Conservation (phyloP, 2,113 vertebrate species). For the Apteryx owenii region DNA sequence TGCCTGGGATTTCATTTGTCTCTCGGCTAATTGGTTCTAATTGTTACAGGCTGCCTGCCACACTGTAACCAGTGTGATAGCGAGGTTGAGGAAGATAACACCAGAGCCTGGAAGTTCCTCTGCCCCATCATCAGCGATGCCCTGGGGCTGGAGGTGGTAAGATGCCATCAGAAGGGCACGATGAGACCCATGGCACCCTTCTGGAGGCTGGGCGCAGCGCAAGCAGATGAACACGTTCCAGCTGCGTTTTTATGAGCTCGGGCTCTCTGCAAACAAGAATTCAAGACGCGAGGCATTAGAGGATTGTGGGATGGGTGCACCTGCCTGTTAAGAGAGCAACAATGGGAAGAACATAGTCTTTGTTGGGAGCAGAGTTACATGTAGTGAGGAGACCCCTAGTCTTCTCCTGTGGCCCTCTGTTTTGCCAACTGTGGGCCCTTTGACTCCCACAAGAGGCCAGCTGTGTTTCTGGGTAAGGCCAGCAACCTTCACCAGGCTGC, state of each 20-base stretch:
- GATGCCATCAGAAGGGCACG: rapidly evolving
- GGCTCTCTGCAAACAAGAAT: background rate
- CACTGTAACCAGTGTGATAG: rapidly evolving
- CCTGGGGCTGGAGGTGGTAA: rapidly evolving
- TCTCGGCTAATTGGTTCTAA: background rate
- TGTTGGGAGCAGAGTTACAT: too few relatives aligned
- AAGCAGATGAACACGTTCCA: rapidly evolving
- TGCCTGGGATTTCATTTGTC: background rate
- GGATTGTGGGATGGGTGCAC: too few relatives aligned
- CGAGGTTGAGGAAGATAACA: background rate
- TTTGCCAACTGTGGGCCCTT: rapidly evolving
- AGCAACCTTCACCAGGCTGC: background rate
- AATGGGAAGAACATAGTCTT: too few relatives aligned
- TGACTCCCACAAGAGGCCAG: background rate
- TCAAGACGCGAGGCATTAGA: too few relatives aligned
- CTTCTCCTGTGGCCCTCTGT: background rate
- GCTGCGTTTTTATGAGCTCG: rapidly evolving
- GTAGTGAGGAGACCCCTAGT: background rate
- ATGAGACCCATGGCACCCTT: background rate
- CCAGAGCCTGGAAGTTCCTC: background rate
- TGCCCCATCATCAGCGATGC: rapidly evolving
- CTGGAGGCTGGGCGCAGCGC: rapidly evolving
- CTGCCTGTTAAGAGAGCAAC: too few relatives aligned
- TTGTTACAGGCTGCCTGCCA: background rate
- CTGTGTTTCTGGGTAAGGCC: background rate